phyloP scores from a whole-genome alignment of 2,113 vertebrate genomes.

The Cranoglanis bouderius region DNA sequence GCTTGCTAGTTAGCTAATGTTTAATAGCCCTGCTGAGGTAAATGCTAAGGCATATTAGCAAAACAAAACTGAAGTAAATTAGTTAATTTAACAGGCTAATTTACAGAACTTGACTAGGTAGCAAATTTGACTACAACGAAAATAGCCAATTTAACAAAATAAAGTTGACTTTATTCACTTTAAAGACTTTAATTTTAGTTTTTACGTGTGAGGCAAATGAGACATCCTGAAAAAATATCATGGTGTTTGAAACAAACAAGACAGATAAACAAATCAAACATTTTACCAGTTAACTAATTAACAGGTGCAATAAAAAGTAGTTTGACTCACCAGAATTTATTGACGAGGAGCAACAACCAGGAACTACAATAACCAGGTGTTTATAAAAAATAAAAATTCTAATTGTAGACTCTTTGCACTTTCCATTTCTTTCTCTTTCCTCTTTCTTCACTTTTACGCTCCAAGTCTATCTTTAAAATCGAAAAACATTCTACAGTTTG shows the following conservation, averaged over 20 bases:
- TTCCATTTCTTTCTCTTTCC: background rate
- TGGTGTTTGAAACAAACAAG: background rate
- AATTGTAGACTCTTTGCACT: background rate
- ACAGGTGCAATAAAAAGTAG: background rate
- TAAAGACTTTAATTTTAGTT: no score
- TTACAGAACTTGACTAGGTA: background rate
- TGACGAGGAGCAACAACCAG: background rate
- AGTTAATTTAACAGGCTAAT: background rate
- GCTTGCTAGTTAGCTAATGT: no score
- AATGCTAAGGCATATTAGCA: no score
- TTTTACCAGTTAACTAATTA: background rate
- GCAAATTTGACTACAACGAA: background rate
- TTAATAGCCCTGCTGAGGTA: no score
- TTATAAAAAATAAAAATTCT: background rate
- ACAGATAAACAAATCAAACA: background rate
- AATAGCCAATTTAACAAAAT: background rate
- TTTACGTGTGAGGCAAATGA: background rate
- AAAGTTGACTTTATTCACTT: no score
- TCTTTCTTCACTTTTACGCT: background rate
- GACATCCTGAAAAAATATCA: background rate
- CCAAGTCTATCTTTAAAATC: background rate
- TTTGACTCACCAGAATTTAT: background rate
- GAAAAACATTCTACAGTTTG: background rate
- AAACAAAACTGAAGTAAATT: background rate
- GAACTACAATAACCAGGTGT: background rate